Base-by-base conservation (phyloP, 2,113 vertebrate species). In the Synchiropus splendidus region DNA sequence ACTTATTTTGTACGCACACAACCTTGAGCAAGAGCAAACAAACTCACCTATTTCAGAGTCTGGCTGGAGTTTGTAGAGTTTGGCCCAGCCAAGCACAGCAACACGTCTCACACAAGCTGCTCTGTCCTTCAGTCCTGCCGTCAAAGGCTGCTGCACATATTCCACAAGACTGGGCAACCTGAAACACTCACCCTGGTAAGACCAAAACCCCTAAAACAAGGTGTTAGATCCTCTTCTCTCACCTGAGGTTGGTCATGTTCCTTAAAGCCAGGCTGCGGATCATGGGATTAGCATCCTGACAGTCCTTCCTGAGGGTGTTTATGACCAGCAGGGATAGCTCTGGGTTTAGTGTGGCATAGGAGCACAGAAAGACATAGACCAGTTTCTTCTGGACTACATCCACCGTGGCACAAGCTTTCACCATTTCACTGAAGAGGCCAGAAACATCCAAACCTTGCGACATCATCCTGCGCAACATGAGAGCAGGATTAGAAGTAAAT, bases 301-400 rank as follows among this genome's bases (percentile, higher is more conserved):
- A 96, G 73, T 98, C 94, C 49, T 91, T 94, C 69, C 90, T 86
- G 42, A 98, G 85, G 0, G 92, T 92, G 64, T 97, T 97, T 66
- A 98, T 87, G 44, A 94, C 90, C 49, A 98, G 81, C 51, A 98
- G 86, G 2, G 92, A 91, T 55, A 96, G 83, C 54, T 94, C 90
- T 0, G 93, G 94, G 63, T 94, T 90, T 30, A 81, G 76, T 4
- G 88, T 58, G 1, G 93, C 93, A 6, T 94, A 94, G 1, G 89
- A 87, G 58, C 89, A 89, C 87, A 98, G 85, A 73, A 90, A 98
- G 48, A 94, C 74, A 16, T 92, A 94, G 30, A 92, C 91, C 63
- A 98, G 62, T 65, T 95, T 97, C 84, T 98, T 96, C 80, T 98
- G 94, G 51, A 94, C 89, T 16, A 91, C 74, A 58, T 96, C 93